Conservation (phyloP, 2,888 invertebrate genomes). For the Zygaena filipendulae region DNA sequence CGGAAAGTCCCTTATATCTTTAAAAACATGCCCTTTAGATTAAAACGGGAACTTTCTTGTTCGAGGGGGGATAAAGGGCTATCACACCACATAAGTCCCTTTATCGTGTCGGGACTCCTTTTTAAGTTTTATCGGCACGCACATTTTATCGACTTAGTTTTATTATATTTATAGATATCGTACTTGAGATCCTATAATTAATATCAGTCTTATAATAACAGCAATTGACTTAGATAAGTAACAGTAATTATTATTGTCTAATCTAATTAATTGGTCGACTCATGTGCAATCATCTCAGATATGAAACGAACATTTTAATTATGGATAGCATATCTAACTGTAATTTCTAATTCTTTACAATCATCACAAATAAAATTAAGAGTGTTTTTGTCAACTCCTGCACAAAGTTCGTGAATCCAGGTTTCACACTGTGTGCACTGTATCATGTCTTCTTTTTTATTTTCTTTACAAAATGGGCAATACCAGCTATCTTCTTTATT, state of each 20-base stretch:
- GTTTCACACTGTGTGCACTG: conserved; percentile 9
- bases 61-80: too few species aligned
- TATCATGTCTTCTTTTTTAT: conserved; percentile 9
- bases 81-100: too few species aligned
- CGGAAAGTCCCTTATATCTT: too few species aligned
- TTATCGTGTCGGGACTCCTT: too few species aligned
- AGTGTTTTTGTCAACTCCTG: conserved; percentile 9
- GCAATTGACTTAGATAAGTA: background rate
- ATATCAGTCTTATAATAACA: conserved; percentile 1
- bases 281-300: conserved; percentile 6
- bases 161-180: background rate
- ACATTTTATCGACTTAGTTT: too few species aligned
- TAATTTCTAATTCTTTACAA: conserved; percentile 1
- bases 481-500: conserved; percentile 8
- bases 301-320: conserved; percentile 1
- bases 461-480: conserved; percentile 9
- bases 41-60: too few species aligned
- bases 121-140: too few species aligned
- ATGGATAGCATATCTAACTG: conserved; percentile 1
- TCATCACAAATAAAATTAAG: conserved; percentile 3
- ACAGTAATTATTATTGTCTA: background rate
- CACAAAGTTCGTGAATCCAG: conserved; percentile 10
- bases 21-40: too few species aligned
- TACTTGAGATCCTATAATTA: conserved; percentile 2
- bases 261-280: background rate